Evolutionary conservation across 2,888 invertebrate species (phyloP).

Genomic region (Phasia obesa): DNA sequence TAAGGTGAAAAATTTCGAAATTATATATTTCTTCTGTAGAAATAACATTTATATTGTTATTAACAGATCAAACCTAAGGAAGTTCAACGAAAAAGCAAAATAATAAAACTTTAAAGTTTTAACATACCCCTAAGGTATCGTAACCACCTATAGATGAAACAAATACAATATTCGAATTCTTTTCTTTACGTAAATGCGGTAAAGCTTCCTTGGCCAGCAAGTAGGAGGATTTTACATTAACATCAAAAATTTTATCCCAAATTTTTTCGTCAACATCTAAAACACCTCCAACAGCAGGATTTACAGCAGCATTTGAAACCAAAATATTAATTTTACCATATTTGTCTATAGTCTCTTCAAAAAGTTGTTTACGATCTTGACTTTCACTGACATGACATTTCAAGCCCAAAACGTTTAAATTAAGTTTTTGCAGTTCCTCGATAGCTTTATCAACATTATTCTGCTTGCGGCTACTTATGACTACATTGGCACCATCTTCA

Average conservation of each 20-base stretch:
- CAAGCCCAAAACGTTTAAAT: constrained; percentile 89
- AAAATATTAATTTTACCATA: constrained; percentile 96
- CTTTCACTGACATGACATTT: constrained; percentile 94
- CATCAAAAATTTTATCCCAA: constrained; percentile 98
- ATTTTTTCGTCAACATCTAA: constrained; percentile 90
- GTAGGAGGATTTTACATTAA: constrained; percentile 95
- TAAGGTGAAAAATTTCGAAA: too few species aligned
- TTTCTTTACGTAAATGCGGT: constrained; percentile 90
- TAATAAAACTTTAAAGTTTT: too few species aligned
- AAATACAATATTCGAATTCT: constrained; percentile 93
- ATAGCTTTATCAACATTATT: constrained; percentile 92
- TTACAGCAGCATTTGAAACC: constrained; percentile 97
- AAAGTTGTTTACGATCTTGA: constrained; percentile 90
- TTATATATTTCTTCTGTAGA: too few species aligned
- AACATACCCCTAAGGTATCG: constrained; percentile 87
- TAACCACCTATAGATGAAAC: constrained; percentile 94
- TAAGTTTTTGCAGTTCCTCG: constrained; percentile 86
- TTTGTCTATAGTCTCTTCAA: constrained; percentile 87
- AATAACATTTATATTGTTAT: too few species aligned
- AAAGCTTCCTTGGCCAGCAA: constrained; percentile 93
- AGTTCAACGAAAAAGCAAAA: too few species aligned
- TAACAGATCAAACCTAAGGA: too few species aligned
- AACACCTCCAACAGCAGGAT: constrained; percentile 91
- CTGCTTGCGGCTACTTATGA: constrained; percentile 95
- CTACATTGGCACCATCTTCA: constrained; percentile 94